Evolutionary conservation across 2,888 invertebrate genomes (phyloP).

Genomic region (Epistrophella euchroma): DNA sequence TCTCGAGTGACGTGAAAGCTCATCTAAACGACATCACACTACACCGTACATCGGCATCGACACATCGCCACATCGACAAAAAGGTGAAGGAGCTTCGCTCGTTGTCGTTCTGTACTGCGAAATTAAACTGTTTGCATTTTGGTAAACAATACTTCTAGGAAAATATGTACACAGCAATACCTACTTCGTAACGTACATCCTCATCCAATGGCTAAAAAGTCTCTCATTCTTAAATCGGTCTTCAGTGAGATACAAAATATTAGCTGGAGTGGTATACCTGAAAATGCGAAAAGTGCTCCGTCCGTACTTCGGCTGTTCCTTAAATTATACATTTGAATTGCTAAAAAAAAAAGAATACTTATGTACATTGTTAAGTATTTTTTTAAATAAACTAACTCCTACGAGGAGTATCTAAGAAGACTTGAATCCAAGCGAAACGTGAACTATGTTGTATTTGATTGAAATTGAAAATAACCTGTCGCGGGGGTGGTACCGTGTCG

Average conservation of each 20-base stretch:
- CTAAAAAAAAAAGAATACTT: neutral
- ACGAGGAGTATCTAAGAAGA: constrained; percentile 57
- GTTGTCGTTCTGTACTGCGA: constrained; percentile 41
- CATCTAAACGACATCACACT: constrained; percentile 49
- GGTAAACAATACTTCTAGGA: constrained; percentile 71
- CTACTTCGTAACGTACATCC: neutral
- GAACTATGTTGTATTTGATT: constrained; percentile 25
- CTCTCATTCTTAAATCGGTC: constrained; percentile 67
- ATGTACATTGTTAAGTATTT: constrained; percentile 10
- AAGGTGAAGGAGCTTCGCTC: constrained; percentile 58
- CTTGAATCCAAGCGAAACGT: constrained; percentile 33
- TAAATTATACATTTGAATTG: constrained; percentile 26
- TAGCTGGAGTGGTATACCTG: constrained; percentile 60
- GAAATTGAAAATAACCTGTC: constrained; percentile 14
- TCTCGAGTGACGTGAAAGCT: constrained; percentile 64
- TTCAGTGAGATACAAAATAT: constrained; percentile 66
- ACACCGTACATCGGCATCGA: neutral
- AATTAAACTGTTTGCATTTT: constrained; percentile 65
- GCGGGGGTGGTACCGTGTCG: constrained; percentile 10
- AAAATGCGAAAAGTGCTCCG: constrained; percentile 45
- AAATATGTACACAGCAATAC: constrained; percentile 56
- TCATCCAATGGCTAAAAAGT: constrained; percentile 43
- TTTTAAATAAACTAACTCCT: neutral
- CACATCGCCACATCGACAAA: constrained; percentile 28
- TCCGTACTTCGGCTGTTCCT: constrained; percentile 15